Base-by-base conservation (phyloP, 2,797 vertebrate genomes). In the Neosilurus hyrtlii region DNA sequence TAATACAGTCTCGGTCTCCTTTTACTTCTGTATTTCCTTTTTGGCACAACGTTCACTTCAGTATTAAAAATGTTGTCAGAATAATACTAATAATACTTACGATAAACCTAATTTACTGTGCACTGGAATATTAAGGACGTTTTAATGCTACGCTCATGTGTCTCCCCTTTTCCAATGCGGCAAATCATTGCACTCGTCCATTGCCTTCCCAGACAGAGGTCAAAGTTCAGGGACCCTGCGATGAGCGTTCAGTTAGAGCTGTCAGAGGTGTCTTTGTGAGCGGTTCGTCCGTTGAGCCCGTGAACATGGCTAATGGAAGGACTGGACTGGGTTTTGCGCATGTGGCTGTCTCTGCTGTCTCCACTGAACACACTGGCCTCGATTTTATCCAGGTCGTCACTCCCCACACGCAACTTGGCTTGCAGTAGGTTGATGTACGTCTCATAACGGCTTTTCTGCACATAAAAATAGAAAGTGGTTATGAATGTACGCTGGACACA, bases 381-480 rank as follows among this genome's bases (percentile, higher is more conserved):
- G 0, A 98, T 97, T 92, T 96, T 96, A 91, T 98, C 97, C 89
- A 99, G 92, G 90, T 99, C 97, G 14, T 99, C 97, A 0, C 95
- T 97, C 85, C 96, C 96, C 0, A 94, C 93, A 1, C 94, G 94
- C 87, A 96, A 93, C 91, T 98, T 99, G 89, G 96, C 94, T 88
- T 95, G 95, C 88, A 99, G 92, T 82, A 99, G 95, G 87, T 93
- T 95, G 91, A 97, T 93, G 82, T 99, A 99, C 0, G 96, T 97
- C 91, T 99, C 97, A 61, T 99, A 99, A 73, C 97, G 96, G 57
- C 95, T 96, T 91, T 97, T 98, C 97, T 99, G 94, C 87, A 90
- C 89, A 82, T 70, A n/a, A n/a, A 82, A 24, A 83, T 18, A 80
- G 52, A 83, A 15, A 2, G 65, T 15, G 9, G 73, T 62, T 26